phyloP scores from a whole-genome alignment of 2,888 invertebrate genomes.

The Lomographa bimaculata region DNA sequence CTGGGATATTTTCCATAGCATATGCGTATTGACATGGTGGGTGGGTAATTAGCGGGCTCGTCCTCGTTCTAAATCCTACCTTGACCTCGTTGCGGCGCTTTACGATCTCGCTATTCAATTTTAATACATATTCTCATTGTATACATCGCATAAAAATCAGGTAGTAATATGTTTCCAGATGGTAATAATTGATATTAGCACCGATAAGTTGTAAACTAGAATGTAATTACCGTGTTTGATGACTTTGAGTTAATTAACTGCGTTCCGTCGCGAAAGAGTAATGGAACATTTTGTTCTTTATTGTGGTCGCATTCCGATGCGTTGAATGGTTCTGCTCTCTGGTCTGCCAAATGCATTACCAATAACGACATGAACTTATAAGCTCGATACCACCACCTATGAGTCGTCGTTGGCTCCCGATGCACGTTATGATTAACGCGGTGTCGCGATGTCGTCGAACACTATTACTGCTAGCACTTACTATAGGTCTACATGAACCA shows the following conservation, averaged over 20 bases:
- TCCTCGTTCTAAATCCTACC: constrained; percentile 73
- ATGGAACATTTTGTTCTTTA: constrained; percentile 35
- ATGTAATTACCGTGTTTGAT: constrained; percentile 10
- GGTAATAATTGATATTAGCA: constrained; percentile 40
- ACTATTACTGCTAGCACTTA: constrained; percentile 39
- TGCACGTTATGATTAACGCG: constrained; percentile 55
- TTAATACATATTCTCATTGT: constrained; percentile 62
- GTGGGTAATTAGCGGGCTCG: constrained; percentile 69
- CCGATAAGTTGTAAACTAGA: constrained; percentile 16
- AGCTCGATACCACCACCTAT: constrained; percentile 34
- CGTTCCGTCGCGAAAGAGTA: constrained; percentile 20
- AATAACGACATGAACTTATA: constrained; percentile 58
- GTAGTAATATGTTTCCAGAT: constrained; percentile 46
- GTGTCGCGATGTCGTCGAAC: constrained; percentile 52
- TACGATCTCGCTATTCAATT: constrained; percentile 63
- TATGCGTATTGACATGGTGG: constrained; percentile 54
- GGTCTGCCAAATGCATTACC: constrained; percentile 58
- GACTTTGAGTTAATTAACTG: constrained; percentile 11
- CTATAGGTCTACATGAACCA: constrained; percentile 53
- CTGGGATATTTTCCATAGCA: constrained; percentile 45
- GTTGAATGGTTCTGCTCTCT: constrained; percentile 37
- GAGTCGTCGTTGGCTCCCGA: constrained; percentile 38
- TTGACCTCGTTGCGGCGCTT: constrained; percentile 73
- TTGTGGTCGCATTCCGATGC: constrained; percentile 40
- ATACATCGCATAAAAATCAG: constrained; percentile 56